phyloP scores from a whole-genome alignment of 2,888 invertebrate genomes.

The Bedellia somnulentella region DNA sequence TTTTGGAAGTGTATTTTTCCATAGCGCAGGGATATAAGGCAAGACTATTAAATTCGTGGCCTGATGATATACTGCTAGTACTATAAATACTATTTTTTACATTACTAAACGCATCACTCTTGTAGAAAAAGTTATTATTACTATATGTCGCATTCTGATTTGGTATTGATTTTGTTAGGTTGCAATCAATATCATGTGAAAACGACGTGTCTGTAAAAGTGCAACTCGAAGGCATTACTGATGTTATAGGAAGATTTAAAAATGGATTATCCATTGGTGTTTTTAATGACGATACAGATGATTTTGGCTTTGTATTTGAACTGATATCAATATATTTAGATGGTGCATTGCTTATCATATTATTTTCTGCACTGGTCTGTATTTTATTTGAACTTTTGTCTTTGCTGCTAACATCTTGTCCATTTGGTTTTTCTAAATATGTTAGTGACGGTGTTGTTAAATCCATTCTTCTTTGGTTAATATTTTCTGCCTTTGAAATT shows the following conservation, averaged over 20 bases:
- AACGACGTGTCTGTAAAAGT: conserved; percentile 30
- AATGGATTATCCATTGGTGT: conserved; percentile 40
- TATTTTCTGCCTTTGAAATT: not conserved
- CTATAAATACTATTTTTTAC: conserved; percentile 46
- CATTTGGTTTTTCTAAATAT: conserved; percentile 27
- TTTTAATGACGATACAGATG: conserved; percentile 14
- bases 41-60: conserved; percentile 44
- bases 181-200: conserved; percentile 44
- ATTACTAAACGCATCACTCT: conserved; percentile 39
- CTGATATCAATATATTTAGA: not conserved
- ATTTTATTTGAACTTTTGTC: conserved; percentile 19
- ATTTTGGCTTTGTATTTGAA: conserved; percentile 20
- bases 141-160: conserved; percentile 26
- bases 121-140: conserved; percentile 40
- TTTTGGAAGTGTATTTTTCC: conserved; percentile 46
- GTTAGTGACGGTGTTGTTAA: conserved; percentile 16
- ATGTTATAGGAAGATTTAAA: conserved; percentile 36
- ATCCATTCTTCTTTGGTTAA: conserved; percentile 16
- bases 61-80: conserved; percentile 43
- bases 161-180: conserved; percentile 27
- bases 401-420: no score
- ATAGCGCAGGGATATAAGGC: conserved; percentile 51
- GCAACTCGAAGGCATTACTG: conserved; percentile 31
- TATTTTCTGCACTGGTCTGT: conserved; percentile 22
- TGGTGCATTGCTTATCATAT: no score